Evolutionary conservation across 2,888 invertebrate genomes (phyloP), one percentile per base, ranked within the genome.

Genomic region (Beris chalybata): DNA sequence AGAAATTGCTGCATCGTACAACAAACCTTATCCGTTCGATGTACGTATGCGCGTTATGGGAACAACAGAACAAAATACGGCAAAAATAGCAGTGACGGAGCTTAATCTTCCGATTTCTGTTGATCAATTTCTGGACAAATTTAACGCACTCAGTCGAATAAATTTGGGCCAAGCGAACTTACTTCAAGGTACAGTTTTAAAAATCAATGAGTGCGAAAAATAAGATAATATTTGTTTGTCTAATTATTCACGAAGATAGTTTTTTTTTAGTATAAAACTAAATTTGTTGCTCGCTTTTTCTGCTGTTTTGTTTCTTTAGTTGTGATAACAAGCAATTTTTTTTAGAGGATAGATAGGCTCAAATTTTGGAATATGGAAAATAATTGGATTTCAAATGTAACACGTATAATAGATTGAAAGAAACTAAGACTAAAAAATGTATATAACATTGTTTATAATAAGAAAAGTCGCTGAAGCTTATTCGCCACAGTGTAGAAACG

Each of bases 21-120:
- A 90, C 4, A 90, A 90, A 74, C 77, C 82, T 47, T 96, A 93
- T 80, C 91, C 92, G 0, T 86, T 87, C 76, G 91, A 93, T 70
- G 81, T 93, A 69, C 90, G 92, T 79, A 85, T 88, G 79, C 88
- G 87, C 78, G 83, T 92, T 12, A 85, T 92, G 73, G 93, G 93
- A 6, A 88, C 89, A 38, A 87, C 88, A 2, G 90, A 91, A 75
- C 83, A 83, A 72, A 86, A 88, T 43, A 84, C 89, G 4, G 87
- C 89, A 1, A 84, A 85, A 79, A 88, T 89, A 59, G 83, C 90
- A 59, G 85, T 90, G 58, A 82, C 83, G 70, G 89, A 89, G 72
- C 81, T 91, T 71, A 81, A 85, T 43, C 80, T 94, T 54, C 90
- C 91, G 0, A 81, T 92, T 32, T 83, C 85, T 5, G 83, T 87